Conservation (phyloP, 1,140 invertebrate species). For the Lethocerus indicus region DNA sequence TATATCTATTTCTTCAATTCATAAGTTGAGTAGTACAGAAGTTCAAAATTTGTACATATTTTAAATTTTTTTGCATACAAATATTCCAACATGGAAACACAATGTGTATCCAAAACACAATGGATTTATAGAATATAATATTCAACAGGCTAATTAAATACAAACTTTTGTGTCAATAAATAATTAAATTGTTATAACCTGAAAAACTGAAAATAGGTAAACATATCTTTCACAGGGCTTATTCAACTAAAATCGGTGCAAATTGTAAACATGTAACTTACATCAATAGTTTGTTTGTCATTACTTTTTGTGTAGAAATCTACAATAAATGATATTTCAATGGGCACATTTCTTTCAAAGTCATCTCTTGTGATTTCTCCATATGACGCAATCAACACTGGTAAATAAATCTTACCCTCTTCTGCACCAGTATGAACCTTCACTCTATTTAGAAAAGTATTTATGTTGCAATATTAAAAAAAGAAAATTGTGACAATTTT, state of each 20-base stretch:
- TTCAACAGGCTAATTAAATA: not conserved
- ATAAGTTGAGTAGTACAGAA: too few species aligned
- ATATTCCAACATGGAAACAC: not conserved
- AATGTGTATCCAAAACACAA: not conserved
- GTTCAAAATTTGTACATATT: too few species aligned
- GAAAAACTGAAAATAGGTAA: not conserved
- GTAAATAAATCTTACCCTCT: conserved; percentile 37
- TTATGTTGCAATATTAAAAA: conserved; percentile 13
- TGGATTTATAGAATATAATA: not conserved
- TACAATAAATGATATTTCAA: conserved; percentile 35
- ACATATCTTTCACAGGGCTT: not conserved
- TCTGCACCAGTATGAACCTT: conserved; percentile 27
- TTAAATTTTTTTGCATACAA: too few species aligned
- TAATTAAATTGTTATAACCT: not conserved
- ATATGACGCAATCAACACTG: conserved; percentile 36
- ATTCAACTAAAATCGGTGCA: not conserved
- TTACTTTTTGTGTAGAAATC: conserved; percentile 33
- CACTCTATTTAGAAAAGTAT: conserved; percentile 24
- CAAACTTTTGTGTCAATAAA: not conserved
- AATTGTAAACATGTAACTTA: conserved; percentile 17
- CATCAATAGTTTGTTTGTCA: conserved; percentile 30
- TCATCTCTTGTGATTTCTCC: conserved; percentile 30
- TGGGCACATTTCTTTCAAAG: conserved; percentile 24
- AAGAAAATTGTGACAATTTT: conserved; percentile 14
- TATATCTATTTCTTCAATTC: too few species aligned